These are phyloP conservation scores for Orthonychiurus folsomi DNA, from an alignment of 2,888 invertebrate genomes.

Conservation along the genomic window DNA sequence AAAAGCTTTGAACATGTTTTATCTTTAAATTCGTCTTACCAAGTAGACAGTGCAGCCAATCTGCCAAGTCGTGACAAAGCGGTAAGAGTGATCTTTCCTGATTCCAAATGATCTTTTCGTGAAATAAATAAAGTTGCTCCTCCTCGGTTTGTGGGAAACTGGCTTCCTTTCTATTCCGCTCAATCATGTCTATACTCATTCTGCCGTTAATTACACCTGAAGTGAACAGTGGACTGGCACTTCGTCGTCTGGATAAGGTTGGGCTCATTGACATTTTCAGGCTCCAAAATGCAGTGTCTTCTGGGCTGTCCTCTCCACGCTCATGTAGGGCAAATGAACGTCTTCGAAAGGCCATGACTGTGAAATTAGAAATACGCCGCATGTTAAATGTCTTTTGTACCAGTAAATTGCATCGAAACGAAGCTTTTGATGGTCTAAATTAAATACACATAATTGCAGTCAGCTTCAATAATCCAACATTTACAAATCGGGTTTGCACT, in stretches of 20 bases:
- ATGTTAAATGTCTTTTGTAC: no score
- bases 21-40: slow-evolving; percentile 19
- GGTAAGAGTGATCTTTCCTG: slow-evolving; percentile 38
- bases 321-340: not conserved
- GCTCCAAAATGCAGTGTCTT: not conserved
- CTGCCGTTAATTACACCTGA: not conserved
- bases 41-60: slow-evolving; percentile 37
- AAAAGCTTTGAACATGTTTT: slow-evolving; percentile 2
- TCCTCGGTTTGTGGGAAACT: slow-evolving; percentile 40
- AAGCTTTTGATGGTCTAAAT: no score
- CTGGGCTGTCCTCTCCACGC: slow-evolving; percentile 5
- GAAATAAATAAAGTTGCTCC: slow-evolving; percentile 36
- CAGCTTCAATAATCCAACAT: no score
- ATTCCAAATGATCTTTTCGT: slow-evolving; percentile 39
- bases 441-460: no score
- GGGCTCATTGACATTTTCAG: slow-evolving; percentile 23
- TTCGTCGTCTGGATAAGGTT: slow-evolving; percentile 31
- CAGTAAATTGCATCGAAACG: no score
- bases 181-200: slow-evolving; percentile 28
- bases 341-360: not conserved
- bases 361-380: not conserved
- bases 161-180: slow-evolving; percentile 36
- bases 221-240: slow-evolving; percentile 34
- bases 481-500: no score
- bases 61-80: slow-evolving; percentile 37